Base-by-base conservation (phyloP, 2,888 invertebrate species). In the Andricus curvator region DNA sequence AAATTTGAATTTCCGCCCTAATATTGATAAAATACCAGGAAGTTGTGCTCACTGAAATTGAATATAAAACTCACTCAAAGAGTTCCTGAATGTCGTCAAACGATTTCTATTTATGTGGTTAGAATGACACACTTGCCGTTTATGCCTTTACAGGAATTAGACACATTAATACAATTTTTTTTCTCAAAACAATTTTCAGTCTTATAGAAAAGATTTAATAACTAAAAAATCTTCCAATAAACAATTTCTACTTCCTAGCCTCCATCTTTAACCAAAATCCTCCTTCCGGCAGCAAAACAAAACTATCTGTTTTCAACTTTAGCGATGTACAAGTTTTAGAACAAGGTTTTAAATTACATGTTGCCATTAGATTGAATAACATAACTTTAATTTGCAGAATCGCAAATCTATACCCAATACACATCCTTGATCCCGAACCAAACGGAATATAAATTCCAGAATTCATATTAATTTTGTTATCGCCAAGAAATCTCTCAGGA, bases 261-360 rank as follows among this genome's bases (percentile, higher is more conserved):
- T 86, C 68, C 1, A 89, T 20, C 2, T 82, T 78, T 25, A 88
- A 25, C 87, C 87, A 88, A 9, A 85, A 85, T 22, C 86, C 87
- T 62, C 81, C 80, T 9, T 80, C 78, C 0, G 86, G 78, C n/a
- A 17, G 25, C 15, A 86, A 15, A 20, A 22, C 41, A 0, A 86
- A 60, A 29, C 79, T 65, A 5, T 80, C 80, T 4, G 81, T 83
- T 0, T 68, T 64, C 1, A 88, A 17, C 44, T 86, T 84, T 17
- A 94, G 87, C 0, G 94, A 94, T 0, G 92, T 89, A 0, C 81
- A 6, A 0, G 94, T 94, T 84, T 93, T 93, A 2, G 89, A 83
- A n/a, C 91, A 90, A 41, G 91, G 92, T 13, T 85, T 85, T 1
- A 90, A 6, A 1, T 85, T 44, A 37, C 84, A 86, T 13, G 81